Conservation (phyloP, 1,140 invertebrate genomes). For the Ylistrum balloti region DNA sequence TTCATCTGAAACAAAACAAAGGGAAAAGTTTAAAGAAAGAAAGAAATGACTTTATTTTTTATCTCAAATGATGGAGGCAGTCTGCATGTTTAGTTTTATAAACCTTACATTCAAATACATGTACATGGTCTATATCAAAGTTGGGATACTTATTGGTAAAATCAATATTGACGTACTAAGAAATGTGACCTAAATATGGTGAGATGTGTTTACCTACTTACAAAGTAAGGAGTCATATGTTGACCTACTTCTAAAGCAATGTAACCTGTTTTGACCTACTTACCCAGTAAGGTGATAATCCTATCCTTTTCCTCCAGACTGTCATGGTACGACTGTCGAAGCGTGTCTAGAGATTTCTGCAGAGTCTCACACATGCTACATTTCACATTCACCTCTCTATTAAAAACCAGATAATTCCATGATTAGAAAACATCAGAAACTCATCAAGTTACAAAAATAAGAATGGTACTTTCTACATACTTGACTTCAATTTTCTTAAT, state of each 20-base stretch:
- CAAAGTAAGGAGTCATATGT: not conserved
- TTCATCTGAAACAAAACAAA: not conserved
- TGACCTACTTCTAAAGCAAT: not conserved
- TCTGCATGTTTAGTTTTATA: too few species aligned
- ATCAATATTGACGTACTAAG: not conserved
- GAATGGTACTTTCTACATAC: too few species aligned
- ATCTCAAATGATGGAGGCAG: too few species aligned
- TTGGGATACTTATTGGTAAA: not conserved
- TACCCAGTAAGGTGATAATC: constrained; percentile 62
- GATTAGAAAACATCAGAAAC: too few species aligned
- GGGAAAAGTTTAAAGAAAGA: too few species aligned
- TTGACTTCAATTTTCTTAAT: too few species aligned
- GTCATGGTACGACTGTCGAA: constrained; percentile 60
- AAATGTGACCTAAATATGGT: not conserved
- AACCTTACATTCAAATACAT: not conserved
- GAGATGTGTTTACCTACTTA: not conserved
- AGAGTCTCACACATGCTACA: constrained; percentile 61
- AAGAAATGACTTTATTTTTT: not conserved
- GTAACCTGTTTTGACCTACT: not conserved
- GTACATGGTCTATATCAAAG: not conserved
- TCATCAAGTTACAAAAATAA: too few species aligned
- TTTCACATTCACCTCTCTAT: not conserved
- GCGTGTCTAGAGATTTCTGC: constrained; percentile 55
- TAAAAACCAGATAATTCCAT: too few species aligned
- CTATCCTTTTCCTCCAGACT: constrained; percentile 60